phyloP scores from a whole-genome alignment of 2,888 invertebrate genomes.

The Nesidiocoris tenuis region DNA sequence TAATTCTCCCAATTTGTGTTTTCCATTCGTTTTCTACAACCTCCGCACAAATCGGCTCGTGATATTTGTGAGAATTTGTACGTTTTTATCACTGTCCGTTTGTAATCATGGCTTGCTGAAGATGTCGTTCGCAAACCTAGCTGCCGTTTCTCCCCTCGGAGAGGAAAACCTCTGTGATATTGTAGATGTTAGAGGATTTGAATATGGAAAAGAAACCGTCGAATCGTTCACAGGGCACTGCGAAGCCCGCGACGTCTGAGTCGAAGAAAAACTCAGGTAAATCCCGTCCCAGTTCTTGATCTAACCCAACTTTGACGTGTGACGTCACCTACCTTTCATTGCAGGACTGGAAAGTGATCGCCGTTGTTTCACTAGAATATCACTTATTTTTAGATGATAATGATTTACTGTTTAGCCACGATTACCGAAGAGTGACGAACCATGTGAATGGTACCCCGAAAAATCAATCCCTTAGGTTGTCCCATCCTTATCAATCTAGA shows the following conservation, averaged over 20 bases:
- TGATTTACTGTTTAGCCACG: no score
- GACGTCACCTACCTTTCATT: no score
- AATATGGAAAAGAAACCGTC: constrained; percentile 77
- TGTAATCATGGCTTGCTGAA: constrained; percentile 69
- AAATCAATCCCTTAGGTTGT: no score
- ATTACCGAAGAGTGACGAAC: no score
- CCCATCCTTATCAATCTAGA: no score
- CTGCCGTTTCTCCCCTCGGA: constrained; percentile 72
- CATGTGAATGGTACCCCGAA: no score
- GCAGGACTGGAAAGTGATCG: no score
- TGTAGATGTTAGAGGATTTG: constrained; percentile 61
- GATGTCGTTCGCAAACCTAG: constrained; percentile 72
- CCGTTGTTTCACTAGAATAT: no score
- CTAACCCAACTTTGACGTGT: no score
- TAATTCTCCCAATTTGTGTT: constrained; percentile 60
- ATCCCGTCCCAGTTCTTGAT: no score
- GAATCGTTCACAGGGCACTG: constrained; percentile 67
- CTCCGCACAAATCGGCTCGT: constrained; percentile 51
- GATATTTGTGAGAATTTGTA: constrained; percentile 34
- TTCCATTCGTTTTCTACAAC: constrained; percentile 54
- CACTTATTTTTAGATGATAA: no score
- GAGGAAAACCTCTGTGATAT: constrained; percentile 62
- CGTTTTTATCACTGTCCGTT: constrained; percentile 57
- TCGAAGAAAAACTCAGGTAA: constrained; percentile 71
- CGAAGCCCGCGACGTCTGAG: constrained; percentile 72